These are phyloP conservation scores for Varecia variegata DNA, from an alignment of 2,797 vertebrate genomes.

Conservation along the genomic window DNA sequence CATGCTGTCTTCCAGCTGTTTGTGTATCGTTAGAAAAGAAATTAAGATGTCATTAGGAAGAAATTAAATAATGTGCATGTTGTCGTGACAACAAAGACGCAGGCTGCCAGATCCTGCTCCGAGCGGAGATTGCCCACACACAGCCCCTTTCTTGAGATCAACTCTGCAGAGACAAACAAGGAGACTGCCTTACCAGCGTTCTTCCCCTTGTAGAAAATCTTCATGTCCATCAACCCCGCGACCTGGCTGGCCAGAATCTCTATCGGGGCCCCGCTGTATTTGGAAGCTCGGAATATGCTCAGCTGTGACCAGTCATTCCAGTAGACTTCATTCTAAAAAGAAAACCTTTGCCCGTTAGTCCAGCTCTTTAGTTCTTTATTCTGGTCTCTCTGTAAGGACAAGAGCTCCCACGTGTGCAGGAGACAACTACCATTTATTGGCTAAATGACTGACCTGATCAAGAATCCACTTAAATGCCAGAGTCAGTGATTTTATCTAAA, in stretches of 20 bases:
- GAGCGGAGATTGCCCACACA: not conserved
- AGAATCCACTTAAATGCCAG: not conserved
- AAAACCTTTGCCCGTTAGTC: slow-evolving; percentile 48
- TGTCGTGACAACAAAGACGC: slow-evolving; percentile 54
- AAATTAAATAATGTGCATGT: slow-evolving; percentile 72
- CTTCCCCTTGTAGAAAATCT: slow-evolving; percentile 97
- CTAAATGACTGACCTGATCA: rapidly evolving
- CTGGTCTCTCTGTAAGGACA: not conserved
- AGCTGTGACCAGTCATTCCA: slow-evolving; percentile 99
- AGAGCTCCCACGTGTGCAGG: not conserved
- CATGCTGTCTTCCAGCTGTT: slow-evolving; percentile 69
- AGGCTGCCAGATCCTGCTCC: not conserved
- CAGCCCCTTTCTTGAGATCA: not conserved
- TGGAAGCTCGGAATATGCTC: slow-evolving; percentile 97
- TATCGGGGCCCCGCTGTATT: slow-evolving; percentile 88
- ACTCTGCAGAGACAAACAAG: rapidly evolving
- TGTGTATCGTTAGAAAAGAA: slow-evolving; percentile 73
- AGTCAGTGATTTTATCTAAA: not conserved
- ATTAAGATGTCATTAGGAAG: slow-evolving; percentile 75
- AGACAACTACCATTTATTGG: not conserved
- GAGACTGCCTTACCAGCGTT: slow-evolving; percentile 85
- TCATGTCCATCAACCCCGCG: slow-evolving; percentile 98
- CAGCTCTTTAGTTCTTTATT: not conserved
- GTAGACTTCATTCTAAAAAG: slow-evolving; percentile 94
- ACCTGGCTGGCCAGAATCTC: slow-evolving; percentile 93